Evolutionary conservation across 2,888 invertebrate genomes (phyloP).

Genomic region (Coelinius sp.): DNA sequence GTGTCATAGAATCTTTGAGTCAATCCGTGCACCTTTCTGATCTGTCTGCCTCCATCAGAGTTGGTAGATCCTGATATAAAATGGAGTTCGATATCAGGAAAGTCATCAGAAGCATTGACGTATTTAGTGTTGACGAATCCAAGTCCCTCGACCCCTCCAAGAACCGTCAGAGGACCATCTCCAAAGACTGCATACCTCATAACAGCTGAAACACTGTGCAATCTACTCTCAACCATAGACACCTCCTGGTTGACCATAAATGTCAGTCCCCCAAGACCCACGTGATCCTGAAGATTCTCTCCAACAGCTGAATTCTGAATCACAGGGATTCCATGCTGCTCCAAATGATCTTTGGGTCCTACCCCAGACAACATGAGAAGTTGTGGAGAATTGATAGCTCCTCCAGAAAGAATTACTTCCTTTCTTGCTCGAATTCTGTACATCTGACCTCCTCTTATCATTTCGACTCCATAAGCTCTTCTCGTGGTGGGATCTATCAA

Average conservation of each 20-base stretch:
- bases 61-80: conserved; percentile 90
- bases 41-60: conserved; percentile 87
- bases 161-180: conserved; percentile 86
- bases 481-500: conserved; percentile 75
- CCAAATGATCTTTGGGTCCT: conserved; percentile 81
- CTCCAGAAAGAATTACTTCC: conserved; percentile 92
- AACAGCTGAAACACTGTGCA: conserved; percentile 84
- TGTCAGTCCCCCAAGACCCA: conserved; percentile 87
- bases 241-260: conserved; percentile 85
- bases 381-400: conserved; percentile 94
- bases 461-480: conserved; percentile 87
- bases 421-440: conserved; percentile 83
- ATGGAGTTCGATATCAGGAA: conserved; percentile 92
- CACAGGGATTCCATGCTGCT: conserved; percentile 82
- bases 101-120: conserved; percentile 83
- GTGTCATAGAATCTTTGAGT: conserved; percentile 81
- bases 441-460: conserved; percentile 81
- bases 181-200: conserved; percentile 89
- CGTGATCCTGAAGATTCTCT: conserved; percentile 90
- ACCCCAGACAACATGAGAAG: conserved; percentile 94
- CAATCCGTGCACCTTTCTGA: conserved; percentile 85
- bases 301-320: conserved; percentile 88
- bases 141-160: conserved; percentile 91
- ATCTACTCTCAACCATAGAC: conserved; percentile 84
- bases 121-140: conserved; percentile 92